phyloP scores from a whole-genome alignment of 1,140 invertebrate genomes.

The Paraescarpia echinospica region DNA sequence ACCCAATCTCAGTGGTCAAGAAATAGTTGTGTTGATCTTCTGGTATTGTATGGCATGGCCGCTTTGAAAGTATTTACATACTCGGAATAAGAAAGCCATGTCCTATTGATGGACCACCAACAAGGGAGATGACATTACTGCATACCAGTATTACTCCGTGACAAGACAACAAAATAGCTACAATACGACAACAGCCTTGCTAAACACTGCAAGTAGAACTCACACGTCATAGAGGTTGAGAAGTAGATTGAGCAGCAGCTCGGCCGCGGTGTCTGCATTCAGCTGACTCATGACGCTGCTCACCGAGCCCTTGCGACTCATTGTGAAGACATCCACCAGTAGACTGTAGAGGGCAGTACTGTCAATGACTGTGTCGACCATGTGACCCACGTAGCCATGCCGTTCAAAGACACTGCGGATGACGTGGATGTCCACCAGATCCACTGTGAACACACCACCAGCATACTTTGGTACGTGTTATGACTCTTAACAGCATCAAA shows the following conservation, averaged over 20 bases:
- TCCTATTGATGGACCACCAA: neutral
- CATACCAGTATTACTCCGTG: neutral
- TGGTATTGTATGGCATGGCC: neutral
- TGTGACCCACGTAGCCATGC: conserved; percentile 65
- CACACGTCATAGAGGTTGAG: conserved; percentile 67
- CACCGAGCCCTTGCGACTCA: conserved; percentile 61
- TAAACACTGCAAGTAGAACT: neutral
- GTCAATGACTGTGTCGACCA: conserved; percentile 67
- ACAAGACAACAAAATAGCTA: neutral
- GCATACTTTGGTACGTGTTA: neutral
- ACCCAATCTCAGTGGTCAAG: neutral
- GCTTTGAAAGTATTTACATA: conserved; percentile 36
- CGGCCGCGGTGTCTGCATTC: conserved; percentile 61
- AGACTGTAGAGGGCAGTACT: conserved; percentile 33
- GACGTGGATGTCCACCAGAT: conserved; percentile 62
- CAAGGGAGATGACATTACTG: neutral
- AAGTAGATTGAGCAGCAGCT: conserved; percentile 66
- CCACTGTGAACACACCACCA: conserved; percentile 61
- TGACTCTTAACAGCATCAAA: too few species aligned
- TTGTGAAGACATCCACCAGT: conserved; percentile 54
- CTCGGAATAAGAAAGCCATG: neutral
- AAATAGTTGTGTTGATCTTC: neutral
- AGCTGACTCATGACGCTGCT: conserved; percentile 8
- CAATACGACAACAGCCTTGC: neutral
- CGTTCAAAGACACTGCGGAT: conserved; percentile 65